These are phyloP conservation scores for Urophycis tenuis DNA, from an alignment of 2,797 vertebrate genomes.

Conservation along the genomic window DNA sequence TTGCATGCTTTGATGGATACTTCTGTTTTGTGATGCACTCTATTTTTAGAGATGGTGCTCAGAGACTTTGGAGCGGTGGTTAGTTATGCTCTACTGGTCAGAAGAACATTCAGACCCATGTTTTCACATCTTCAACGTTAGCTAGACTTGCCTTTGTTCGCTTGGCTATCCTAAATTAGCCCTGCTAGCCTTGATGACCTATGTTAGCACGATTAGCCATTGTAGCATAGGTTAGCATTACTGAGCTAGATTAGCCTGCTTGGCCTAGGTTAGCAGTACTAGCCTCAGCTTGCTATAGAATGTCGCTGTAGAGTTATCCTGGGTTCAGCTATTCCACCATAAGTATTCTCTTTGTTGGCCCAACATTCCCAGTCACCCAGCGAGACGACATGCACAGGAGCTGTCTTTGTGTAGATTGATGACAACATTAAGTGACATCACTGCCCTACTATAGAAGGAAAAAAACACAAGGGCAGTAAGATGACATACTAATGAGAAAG, in stretches of 20 bases:
- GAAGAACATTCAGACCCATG: background rate
- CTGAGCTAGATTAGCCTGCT: background rate
- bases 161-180: background rate
- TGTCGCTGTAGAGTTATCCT: background rate
- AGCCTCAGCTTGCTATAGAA: background rate
- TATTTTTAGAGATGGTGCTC: background rate
- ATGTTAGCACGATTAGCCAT: background rate
- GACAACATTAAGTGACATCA: slow-evolving; percentile 2
- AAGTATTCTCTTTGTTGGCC: background rate
- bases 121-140: background rate
- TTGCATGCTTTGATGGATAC: background rate
- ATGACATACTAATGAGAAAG: background rate
- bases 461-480: background rate
- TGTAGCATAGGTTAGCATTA: background rate
- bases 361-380: background rate
- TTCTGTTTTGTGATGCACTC: background rate
- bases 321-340: background rate
- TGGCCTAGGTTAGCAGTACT: background rate
- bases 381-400: background rate
- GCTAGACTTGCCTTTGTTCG: too few species aligned
- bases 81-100: background rate
- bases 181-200: background rate
- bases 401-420: slow-evolving; percentile 5
- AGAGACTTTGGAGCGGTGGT: background rate
- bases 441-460: background rate